A percentile compares a stretch with the other conserved stretches of the same genome.
phyloP scores from a whole-genome alignment of 1,140 invertebrate species.

The Liolophura sinensis region DNA sequence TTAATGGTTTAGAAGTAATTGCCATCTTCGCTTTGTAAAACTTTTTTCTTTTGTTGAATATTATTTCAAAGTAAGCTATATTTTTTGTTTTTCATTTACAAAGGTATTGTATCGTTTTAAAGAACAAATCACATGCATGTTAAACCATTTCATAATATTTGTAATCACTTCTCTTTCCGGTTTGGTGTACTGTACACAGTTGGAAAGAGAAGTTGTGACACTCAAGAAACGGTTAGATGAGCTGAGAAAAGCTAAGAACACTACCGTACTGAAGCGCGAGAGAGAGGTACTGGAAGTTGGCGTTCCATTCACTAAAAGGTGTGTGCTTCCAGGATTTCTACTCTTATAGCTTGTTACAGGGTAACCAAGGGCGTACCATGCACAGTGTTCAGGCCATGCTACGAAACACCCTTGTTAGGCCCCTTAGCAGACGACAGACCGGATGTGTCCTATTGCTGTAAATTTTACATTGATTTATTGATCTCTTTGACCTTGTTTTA shows the following conservation, averaged over 20 bases:
- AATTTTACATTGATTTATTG: too few species aligned
- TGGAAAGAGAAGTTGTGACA: slow-evolving; percentile 46
- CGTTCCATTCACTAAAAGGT: slow-evolving; percentile 47
- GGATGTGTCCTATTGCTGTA: too few species aligned
- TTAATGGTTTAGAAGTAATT: background rate
- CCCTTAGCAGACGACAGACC: too few species aligned
- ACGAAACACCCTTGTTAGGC: too few species aligned
- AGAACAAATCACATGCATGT: background rate
- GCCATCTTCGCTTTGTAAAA: background rate
- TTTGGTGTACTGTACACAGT: slow-evolving; percentile 20
- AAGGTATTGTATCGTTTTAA: background rate
- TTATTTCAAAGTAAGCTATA: background rate
- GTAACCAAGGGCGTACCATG: too few species aligned
- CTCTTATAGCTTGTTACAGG: too few species aligned
- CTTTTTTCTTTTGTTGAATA: too few species aligned
- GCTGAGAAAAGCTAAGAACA: slow-evolving; percentile 54
- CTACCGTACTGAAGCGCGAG: slow-evolving; percentile 50
- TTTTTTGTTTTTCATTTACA: background rate
- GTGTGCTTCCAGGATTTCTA: background rate
- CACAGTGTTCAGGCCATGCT: too few species aligned
- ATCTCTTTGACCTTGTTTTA: too few species aligned
- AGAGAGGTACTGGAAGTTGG: slow-evolving; percentile 51
- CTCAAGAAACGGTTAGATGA: slow-evolving; percentile 50
- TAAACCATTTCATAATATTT: slow-evolving; percentile 2
- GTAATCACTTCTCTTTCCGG: background rate